These are phyloP conservation scores for Bos javanicus DNA, from an alignment of 2,113 vertebrate species.

Conservation along the genomic window DNA sequence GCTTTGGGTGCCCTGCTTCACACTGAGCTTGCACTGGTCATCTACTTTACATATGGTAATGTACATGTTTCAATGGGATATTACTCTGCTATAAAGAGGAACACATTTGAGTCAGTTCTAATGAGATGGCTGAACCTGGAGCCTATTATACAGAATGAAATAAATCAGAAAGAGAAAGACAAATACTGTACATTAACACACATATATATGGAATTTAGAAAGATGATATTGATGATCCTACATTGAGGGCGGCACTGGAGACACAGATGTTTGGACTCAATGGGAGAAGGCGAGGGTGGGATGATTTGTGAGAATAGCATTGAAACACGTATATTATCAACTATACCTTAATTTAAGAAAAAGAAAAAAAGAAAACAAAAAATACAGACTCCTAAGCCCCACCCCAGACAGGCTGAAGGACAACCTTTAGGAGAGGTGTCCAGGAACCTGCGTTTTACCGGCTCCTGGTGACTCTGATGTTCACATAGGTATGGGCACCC, in stretches of 20 bases:
- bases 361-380: neutral
- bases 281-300: neutral
- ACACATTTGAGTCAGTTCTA: neutral
- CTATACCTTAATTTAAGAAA: neutral
- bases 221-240: neutral
- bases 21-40: neutral
- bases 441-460: neutral
- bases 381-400: neutral
- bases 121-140: neutral
- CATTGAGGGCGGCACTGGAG: neutral
- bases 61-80: neutral
- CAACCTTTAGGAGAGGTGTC: neutral
- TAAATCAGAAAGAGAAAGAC: neutral
- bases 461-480: neutral
- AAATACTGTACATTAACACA: neutral
- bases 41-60: neutral
- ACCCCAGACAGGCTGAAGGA: neutral
- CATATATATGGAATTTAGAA: neutral
- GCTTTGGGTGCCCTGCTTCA: neutral
- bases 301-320: neutral
- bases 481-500: neutral
- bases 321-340: neutral
- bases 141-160: neutral
- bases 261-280: neutral
- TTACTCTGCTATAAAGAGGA: neutral